Evolutionary conservation across 2,113 vertebrate species (phyloP), one percentile per base, ranked within the genome.

Genomic region (Crocuta crocuta): DNA sequence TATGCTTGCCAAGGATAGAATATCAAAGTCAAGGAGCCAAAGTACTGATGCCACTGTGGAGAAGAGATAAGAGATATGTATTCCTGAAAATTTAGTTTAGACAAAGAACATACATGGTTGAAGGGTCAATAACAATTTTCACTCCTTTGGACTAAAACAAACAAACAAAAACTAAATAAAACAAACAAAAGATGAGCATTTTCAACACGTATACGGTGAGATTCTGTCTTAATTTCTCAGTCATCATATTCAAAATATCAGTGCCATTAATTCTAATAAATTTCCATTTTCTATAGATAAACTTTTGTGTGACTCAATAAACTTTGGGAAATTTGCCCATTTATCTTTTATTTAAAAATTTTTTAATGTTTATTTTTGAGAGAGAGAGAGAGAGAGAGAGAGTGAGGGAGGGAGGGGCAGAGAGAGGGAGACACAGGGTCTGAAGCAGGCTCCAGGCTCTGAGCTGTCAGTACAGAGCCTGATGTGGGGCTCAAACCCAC

Each of bases 181-280:
- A 89, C 33, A 17, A 24, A 61, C 58, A 24, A 73, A 61, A 66
- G 78, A 10, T 12, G 23, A 71, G 19, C 19, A 92, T 76, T 74
- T 91, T 76, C 10, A 45, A 89, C 33, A 53, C 11, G 87, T 63
- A 70, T 1, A 74, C 68, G 13, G 81, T 63, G 13, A 84, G 16
- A 83, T 53, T 66, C 43, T 80, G 70, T 11, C 45, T 96, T 78
- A 74, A 78, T 81, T 80, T 88, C 35, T 76, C 43, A 84, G 48
- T 93, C 87, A 88, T 19, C 28, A 66, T 55, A 73, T 68, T 94
- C 83, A 95, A 55, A 95, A 39, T 39, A 79, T 16, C 86, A 92
- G 87, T 24, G 61, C 35, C 53, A 95, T 66, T 90, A 90, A 68
- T 95, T 94, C 48, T 96, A 73, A 87, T 82, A 80, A 93, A 84